Percentiles rank a stretch among this genome's conserved stretches.
Conservation (phyloP, 2,888 invertebrate species). For the Cheilosia urbana region DNA sequence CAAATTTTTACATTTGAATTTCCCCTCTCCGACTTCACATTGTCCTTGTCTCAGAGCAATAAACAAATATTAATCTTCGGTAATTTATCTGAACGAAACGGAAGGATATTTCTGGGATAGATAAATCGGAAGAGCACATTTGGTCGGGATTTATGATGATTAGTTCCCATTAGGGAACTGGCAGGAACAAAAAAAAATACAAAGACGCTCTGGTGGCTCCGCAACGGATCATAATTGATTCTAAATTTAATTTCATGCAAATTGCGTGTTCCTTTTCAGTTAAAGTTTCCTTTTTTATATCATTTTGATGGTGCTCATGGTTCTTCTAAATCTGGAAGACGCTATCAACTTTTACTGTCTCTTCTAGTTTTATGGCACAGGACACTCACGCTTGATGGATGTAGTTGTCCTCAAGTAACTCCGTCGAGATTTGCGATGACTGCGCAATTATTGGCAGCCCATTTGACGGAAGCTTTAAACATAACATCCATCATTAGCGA, state of each 20-base stretch:
- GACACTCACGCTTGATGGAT: neutral
- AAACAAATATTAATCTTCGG: slow-evolving; percentile 75
- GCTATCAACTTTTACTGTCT: slow-evolving; percentile 47
- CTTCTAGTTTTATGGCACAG: slow-evolving; percentile 30
- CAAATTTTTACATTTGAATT: slow-evolving; percentile 47
- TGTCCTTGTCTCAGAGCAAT: slow-evolving; percentile 46
- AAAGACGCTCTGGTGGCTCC: slow-evolving; percentile 13
- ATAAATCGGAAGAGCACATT: slow-evolving; percentile 71
- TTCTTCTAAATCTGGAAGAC: slow-evolving; percentile 20
- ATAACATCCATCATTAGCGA: slow-evolving; percentile 48
- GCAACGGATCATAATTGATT: slow-evolving; percentile 63
- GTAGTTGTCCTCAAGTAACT: neutral
- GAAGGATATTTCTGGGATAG: slow-evolving; percentile 55
- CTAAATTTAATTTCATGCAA: slow-evolving; percentile 68
- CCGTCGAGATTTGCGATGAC: neutral
- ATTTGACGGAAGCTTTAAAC: slow-evolving; percentile 26
- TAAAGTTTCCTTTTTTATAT: slow-evolving; percentile 27
- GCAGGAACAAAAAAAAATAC: neutral
- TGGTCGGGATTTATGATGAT: slow-evolving; percentile 72
- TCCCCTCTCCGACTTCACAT: slow-evolving; percentile 4
- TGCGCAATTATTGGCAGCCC: slow-evolving; percentile 3
- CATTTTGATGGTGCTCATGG: slow-evolving; percentile 40
- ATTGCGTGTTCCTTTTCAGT: slow-evolving; percentile 43
- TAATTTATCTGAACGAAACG: slow-evolving; percentile 72
- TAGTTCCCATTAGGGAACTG: slow-evolving; percentile 58